Evolutionary conservation across 2,888 invertebrate species (phyloP).

Genomic region (Epirrhoe alternata): DNA sequence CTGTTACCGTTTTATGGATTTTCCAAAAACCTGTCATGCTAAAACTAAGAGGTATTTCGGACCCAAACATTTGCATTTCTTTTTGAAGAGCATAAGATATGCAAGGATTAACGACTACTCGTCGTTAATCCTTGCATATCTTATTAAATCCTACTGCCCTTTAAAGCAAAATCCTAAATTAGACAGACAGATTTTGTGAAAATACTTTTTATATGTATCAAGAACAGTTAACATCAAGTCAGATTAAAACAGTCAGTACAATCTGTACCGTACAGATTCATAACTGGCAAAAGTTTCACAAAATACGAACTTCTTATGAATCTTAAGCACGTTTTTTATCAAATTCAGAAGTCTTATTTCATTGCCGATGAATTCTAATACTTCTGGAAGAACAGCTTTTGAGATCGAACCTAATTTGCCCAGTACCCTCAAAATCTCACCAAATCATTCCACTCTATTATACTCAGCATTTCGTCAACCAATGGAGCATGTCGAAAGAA

Average conservation of each 20-base stretch:
- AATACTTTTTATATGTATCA: conserved; percentile 43
- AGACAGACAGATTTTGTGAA: conserved; percentile 64
- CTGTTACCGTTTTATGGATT: too few relatives aligned
- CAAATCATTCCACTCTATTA: conserved; percentile 56
- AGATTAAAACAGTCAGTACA: too few relatives aligned
- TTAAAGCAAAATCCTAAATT: conserved; percentile 63
- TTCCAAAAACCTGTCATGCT: too few relatives aligned
- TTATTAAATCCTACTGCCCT: conserved; percentile 78
- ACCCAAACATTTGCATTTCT: too few relatives aligned
- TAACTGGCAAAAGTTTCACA: too few relatives aligned
- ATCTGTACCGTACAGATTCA: too few relatives aligned
- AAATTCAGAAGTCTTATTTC: background rate
- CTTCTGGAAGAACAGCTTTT: background rate
- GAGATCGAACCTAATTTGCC: conserved; percentile 22
- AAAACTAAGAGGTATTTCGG: too few relatives aligned
- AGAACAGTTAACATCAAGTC: too few relatives aligned
- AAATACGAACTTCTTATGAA: too few relatives aligned
- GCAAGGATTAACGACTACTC: conserved; percentile 54
- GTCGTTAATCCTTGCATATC: conserved; percentile 75
- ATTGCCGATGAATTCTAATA: background rate
- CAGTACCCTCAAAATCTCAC: conserved; percentile 34
- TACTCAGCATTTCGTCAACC: conserved; percentile 53
- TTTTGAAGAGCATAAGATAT: too few relatives aligned
- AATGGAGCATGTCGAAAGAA: conserved; percentile 68
- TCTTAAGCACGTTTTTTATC: background rate